Percentiles rank a stretch among this genome's conserved stretches.
These are phyloP conservation scores for Menura novaehollandiae DNA, from an alignment of 2,113 vertebrate genomes.

Conservation along the genomic window DNA sequence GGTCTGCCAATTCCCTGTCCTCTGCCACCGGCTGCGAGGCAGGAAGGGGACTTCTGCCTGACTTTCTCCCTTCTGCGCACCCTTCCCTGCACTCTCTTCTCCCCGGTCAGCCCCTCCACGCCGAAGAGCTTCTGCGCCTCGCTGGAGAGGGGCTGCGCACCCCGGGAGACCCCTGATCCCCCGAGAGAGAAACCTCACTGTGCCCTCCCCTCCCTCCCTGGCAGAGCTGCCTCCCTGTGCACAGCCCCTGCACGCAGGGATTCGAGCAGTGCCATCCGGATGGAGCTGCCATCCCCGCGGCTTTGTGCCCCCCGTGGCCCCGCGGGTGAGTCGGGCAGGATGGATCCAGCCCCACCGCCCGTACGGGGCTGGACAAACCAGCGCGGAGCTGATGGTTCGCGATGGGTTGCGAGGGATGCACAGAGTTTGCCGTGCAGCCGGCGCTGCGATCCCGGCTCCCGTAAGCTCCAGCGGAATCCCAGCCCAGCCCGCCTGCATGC, in stretches of 20 bases:
- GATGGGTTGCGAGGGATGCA: background rate
- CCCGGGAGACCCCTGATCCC: background rate
- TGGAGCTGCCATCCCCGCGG: rapidly evolving
- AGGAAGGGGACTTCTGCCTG: background rate
- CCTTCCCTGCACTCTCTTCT: background rate
- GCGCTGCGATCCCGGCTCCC: background rate
- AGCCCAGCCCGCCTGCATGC: background rate
- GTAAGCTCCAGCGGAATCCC: background rate
- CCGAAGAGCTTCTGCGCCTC: background rate
- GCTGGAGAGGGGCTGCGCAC: background rate
- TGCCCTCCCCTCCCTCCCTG: background rate
- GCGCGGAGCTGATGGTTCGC: background rate
- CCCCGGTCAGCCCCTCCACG: background rate
- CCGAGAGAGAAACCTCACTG: background rate
- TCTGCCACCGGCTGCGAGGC: background rate
- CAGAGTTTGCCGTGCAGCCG: background rate
- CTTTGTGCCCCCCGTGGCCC: background rate
- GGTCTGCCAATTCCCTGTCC: background rate
- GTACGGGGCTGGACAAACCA: rapidly evolving
- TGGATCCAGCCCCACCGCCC: background rate
- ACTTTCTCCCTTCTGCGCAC: background rate
- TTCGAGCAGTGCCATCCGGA: rapidly evolving
- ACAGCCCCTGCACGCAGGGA: background rate
- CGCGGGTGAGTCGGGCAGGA: background rate
- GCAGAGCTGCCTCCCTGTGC: background rate